phyloP scores from a whole-genome alignment of 2,113 vertebrate species.

The Callipepla californica region DNA sequence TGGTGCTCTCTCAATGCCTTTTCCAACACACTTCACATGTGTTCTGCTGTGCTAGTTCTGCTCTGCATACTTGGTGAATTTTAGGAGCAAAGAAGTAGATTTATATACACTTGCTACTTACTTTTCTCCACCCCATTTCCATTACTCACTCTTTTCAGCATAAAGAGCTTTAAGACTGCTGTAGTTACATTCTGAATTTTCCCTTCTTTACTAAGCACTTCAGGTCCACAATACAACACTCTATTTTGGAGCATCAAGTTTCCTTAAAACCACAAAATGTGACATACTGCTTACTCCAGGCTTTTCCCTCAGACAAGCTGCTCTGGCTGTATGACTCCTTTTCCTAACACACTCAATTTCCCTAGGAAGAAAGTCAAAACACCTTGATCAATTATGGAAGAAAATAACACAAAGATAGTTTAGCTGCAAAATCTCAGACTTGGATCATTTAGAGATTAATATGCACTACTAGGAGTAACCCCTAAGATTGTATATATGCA shows the following conservation, averaged over 20 bases:
- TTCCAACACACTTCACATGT: background rate
- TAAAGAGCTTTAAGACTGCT: background rate
- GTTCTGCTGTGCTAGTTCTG: background rate
- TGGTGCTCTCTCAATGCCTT: background rate
- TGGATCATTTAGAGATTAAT: background rate
- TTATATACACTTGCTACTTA: background rate
- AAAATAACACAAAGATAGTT: background rate
- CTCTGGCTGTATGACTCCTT: background rate
- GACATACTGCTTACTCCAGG: background rate
- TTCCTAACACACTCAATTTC: background rate
- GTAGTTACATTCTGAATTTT: background rate
- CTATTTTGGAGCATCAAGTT: background rate
- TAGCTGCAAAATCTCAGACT: background rate
- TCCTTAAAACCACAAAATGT: background rate
- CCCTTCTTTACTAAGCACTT: background rate
- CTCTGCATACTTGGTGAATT: background rate
- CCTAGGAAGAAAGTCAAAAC: background rate
- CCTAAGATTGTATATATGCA: background rate
- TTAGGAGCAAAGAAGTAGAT: background rate
- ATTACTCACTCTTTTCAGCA: background rate
- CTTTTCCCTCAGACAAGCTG: background rate
- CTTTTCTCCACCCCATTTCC: background rate
- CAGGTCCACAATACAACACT: background rate
- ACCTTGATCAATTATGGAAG: background rate
- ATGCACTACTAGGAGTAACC: background rate